These are phyloP conservation scores for Bolinopsis microptera DNA, from an alignment of 37 sponge, comb jelly and placozoan species.

Conservation along the genomic window DNA sequence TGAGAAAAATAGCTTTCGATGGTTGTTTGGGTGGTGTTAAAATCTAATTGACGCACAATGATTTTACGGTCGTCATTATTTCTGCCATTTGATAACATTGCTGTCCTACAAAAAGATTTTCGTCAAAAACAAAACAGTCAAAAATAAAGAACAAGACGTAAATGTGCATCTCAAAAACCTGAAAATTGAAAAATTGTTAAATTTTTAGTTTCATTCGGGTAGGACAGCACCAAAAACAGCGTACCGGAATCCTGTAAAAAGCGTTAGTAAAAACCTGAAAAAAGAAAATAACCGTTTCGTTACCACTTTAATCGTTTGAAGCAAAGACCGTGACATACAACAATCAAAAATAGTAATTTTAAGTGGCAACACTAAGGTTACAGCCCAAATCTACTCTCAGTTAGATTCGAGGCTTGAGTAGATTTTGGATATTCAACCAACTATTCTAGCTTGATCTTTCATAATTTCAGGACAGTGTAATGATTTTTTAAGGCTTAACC, in stretches of 20 bases:
- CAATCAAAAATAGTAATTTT: no score
- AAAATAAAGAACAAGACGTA: neutral
- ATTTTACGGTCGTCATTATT: slow-evolving; percentile 37
- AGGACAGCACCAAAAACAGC: slow-evolving; percentile 29
- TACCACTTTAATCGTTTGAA: no score
- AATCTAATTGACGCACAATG: slow-evolving; percentile 63
- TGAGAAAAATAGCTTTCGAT: slow-evolving; percentile 52
- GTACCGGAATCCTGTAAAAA: neutral
- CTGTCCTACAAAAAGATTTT: slow-evolving; percentile 52
- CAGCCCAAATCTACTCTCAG: no score
- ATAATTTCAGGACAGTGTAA: no score
- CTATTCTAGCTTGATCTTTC: no score
- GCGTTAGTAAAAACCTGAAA: neutral
- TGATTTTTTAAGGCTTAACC: no score
- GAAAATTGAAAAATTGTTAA: neutral
- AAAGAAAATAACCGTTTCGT: neutral
- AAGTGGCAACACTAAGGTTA: no score
- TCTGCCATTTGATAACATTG: slow-evolving; percentile 46
- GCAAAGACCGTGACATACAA: no score
- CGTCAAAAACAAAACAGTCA: neutral
- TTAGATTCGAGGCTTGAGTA: no score
- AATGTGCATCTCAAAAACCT: neutral
- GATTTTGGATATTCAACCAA: no score
- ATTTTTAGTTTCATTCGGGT: neutral
- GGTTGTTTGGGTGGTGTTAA: slow-evolving; percentile 46